Conservation (phyloP, 2,113 vertebrate species). For the Scophthalmus maximus region DNA sequence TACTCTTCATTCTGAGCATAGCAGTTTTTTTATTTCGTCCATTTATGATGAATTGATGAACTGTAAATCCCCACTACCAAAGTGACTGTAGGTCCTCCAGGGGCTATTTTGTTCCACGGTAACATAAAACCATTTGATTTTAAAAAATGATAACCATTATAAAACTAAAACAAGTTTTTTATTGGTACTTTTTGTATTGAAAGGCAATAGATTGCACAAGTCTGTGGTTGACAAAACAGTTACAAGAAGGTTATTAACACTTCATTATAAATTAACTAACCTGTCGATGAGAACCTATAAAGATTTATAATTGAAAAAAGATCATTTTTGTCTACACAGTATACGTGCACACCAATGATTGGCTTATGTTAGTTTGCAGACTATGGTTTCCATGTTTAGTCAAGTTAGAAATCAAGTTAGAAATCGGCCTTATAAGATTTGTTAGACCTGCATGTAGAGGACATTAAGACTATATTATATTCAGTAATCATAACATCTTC, state of each 20-base stretch:
- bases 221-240: slow-evolving; percentile 8
- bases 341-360: background rate
- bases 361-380: background rate
- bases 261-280: background rate
- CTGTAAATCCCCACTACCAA: slow-evolving; percentile 26
- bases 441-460: background rate
- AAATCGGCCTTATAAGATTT: too few relatives aligned
- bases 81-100: slow-evolving; percentile 19
- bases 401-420: background rate
- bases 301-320: slow-evolving; percentile 9
- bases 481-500: background rate
- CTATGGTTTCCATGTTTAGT: background rate
- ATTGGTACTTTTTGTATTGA: background rate
- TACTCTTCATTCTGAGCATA: background rate
- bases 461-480: background rate
- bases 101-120: background rate
- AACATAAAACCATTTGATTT: too few relatives aligned
- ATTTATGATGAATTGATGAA: slow-evolving; percentile 13
- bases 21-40: background rate
- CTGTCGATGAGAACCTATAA: slow-evolving; percentile 2
- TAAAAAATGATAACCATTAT: too few relatives aligned
- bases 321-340: background rate
- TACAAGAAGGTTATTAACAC: background rate
- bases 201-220: background rate
- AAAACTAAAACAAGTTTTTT: too few relatives aligned